A percentile compares a stretch with the other conserved stretches of the same genome.
Evolutionary conservation across 2,797 vertebrate genomes (phyloP).

Genomic region (Alcedo atthis): DNA sequence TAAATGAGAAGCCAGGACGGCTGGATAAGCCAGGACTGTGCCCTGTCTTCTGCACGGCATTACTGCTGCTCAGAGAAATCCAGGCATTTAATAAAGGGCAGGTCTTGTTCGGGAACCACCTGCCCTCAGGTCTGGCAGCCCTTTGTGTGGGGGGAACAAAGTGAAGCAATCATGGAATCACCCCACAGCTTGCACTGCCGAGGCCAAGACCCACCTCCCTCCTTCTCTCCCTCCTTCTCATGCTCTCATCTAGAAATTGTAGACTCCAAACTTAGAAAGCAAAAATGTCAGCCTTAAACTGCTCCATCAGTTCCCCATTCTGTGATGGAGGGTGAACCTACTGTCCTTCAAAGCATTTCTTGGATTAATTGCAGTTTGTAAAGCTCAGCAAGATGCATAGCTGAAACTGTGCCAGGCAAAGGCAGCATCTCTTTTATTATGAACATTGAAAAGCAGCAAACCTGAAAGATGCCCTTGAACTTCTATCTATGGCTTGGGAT

Average conservation of each 20-base stretch:
- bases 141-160: not conserved
- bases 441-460: not conserved
- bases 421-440: constrained; percentile 10
- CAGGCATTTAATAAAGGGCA: not conserved
- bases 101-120: not conserved
- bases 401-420: constrained; percentile 14
- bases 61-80: not conserved
- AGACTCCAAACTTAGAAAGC: not conserved
- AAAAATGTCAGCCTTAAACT: not conserved
- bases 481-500: not conserved
- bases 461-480: constrained; percentile 23
- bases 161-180: not conserved
- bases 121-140: not conserved
- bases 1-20: not conserved
- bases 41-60: not conserved
- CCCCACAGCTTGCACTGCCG: rapidly evolving
- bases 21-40: not conserved
- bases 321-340: not conserved
- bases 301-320: not conserved
- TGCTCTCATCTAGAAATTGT: not conserved
- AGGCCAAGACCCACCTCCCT: not conserved
- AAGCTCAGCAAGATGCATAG: constrained; percentile 24
- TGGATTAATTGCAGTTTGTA: constrained; percentile 16
- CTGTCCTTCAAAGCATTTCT: constrained; percentile 6
- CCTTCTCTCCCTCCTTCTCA: not conserved